Evolutionary conservation across 1,140 invertebrate genomes (phyloP).

Genomic region (Antheraea pernyi): DNA sequence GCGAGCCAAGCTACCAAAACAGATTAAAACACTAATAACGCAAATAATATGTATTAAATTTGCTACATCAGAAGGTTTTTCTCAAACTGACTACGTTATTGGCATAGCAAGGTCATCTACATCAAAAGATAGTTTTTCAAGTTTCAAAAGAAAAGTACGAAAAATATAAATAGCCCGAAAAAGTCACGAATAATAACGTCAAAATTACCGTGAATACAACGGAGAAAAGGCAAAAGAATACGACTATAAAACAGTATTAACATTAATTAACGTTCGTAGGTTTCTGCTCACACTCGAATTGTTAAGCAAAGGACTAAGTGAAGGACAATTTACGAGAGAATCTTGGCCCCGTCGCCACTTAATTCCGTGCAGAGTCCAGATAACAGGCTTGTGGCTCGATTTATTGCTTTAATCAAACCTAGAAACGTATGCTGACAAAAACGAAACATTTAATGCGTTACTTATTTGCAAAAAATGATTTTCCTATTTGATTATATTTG

Average conservation of each 20-base stretch:
- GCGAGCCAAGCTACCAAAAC: no score
- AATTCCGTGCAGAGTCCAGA: slow-evolving; percentile 49
- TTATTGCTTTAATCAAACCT: slow-evolving; percentile 69
- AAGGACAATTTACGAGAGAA: slow-evolving; percentile 56
- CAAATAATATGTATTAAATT: no score
- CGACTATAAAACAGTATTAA: neutral
- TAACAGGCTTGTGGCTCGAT: slow-evolving; percentile 47
- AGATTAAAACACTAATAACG: no score
- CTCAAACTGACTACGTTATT: no score
- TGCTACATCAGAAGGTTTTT: no score
- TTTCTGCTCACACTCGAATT: slow-evolving; percentile 34
- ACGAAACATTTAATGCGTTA: slow-evolving; percentile 43
- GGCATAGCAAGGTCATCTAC: no score
- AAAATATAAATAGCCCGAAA: neutral
- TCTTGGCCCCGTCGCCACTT: slow-evolving; percentile 43
- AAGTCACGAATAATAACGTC: neutral
- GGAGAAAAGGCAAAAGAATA: neutral
- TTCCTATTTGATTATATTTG: no score
- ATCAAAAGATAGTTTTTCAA: no score
- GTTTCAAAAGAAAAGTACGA: no score
- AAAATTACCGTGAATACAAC: neutral
- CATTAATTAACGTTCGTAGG: slow-evolving; percentile 15
- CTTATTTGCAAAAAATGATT: no score
- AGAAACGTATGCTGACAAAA: slow-evolving; percentile 53
- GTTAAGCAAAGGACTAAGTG: slow-evolving; percentile 45